phyloP scores from a whole-genome alignment of 2,797 vertebrate species.

The Channa striata region DNA sequence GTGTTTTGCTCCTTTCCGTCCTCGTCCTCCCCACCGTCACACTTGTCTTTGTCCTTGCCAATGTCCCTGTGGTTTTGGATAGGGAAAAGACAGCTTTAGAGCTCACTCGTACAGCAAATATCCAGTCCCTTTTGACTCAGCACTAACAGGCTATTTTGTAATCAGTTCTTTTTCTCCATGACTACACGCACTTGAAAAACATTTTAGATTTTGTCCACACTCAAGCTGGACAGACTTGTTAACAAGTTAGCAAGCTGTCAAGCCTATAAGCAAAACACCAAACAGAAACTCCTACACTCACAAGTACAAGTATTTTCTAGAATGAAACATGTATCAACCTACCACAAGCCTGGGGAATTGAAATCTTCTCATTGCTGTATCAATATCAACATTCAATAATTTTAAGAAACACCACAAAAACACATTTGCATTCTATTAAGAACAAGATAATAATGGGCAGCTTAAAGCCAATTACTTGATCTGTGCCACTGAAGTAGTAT shows the following conservation, averaged over 20 bases:
- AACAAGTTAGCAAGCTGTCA: conserved; percentile 21
- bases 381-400: background rate
- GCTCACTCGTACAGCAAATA: conserved; percentile 44
- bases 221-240: conserved; percentile 11
- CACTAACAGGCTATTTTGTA: conserved; percentile 38
- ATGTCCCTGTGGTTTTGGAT: conserved; percentile 82
- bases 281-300: background rate
- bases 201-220: conserved; percentile 12
- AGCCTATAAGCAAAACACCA: background rate
- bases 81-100: conserved; percentile 51
- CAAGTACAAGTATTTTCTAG: background rate
- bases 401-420: background rate
- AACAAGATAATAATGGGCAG: background rate
- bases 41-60: conserved; percentile 97
- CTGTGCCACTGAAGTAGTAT: background rate
- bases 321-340: background rate
- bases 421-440: background rate
- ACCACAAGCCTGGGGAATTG: background rate
- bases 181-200: conserved; percentile 20
- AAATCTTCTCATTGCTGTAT: background rate
- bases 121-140: conserved; percentile 59
- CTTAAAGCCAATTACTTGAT: background rate
- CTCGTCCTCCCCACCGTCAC: conserved; percentile 92
- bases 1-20: conserved; percentile 95
- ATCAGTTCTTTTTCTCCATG: conserved; percentile 20